A percentile compares a stretch with the other conserved stretches of the same genome.
Conservation (phyloP, 2,888 invertebrate genomes). For the Eupithecia subfuscata region DNA sequence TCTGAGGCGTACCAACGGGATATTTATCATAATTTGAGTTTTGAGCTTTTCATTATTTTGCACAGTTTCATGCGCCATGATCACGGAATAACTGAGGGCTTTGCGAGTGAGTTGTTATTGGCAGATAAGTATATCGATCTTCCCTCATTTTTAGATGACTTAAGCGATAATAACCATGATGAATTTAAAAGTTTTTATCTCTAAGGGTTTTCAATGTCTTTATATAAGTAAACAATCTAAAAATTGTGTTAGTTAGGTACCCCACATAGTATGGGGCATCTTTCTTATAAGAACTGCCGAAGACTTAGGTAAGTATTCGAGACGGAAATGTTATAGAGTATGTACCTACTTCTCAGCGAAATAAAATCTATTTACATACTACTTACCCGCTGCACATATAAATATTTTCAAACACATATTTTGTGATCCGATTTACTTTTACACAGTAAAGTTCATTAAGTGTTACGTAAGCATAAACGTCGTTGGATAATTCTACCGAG, state of each 20-base stretch:
- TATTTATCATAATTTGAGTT: no score
- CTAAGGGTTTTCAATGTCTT: not conserved
- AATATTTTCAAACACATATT: constrained; percentile 8
- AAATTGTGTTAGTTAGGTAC: not conserved
- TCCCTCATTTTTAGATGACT: no score
- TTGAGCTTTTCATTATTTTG: no score
- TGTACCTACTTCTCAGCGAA: not conserved
- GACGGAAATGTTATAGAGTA: not conserved
- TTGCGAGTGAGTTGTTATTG: no score
- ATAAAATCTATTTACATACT: not conserved
- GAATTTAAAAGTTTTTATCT: no score
- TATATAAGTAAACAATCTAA: not conserved
- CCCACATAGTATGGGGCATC: not conserved
- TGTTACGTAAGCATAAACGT: not conserved
- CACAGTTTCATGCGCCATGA: no score
- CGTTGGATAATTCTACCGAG: not conserved
- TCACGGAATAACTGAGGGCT: no score
- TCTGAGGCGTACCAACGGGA: no score
- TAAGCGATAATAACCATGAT: no score
- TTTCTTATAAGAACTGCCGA: not conserved
- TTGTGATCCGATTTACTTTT: not conserved
- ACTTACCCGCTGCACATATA: constrained; percentile 30
- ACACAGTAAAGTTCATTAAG: not conserved
- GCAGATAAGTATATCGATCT: no score
- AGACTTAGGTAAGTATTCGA: not conserved